These are phyloP conservation scores for Eleutherodactylus coqui DNA, from an alignment of 2,797 vertebrate species.

Conservation along the genomic window DNA sequence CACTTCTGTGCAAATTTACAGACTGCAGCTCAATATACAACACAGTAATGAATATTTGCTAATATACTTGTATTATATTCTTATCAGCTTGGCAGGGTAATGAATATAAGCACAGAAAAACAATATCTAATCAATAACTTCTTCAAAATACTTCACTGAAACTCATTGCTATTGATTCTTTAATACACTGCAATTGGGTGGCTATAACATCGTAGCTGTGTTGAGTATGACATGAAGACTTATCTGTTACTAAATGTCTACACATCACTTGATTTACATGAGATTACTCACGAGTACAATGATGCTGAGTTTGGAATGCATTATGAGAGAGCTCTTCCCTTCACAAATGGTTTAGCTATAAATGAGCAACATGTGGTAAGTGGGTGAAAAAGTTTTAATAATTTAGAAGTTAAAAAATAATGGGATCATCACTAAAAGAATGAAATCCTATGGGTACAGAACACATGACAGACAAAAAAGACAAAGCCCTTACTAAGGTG, in stretches of 20 bases:
- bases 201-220: not conserved
- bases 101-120: conserved; percentile 22
- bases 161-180: conserved; percentile 53
- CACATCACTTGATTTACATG: conserved; percentile 22
- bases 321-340: not conserved
- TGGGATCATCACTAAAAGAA: not conserved
- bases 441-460: not conserved
- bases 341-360: not conserved
- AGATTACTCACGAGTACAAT: conserved; percentile 11
- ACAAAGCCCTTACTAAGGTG: not conserved
- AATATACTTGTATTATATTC: conserved; percentile 15
- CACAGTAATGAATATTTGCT: conserved; percentile 18
- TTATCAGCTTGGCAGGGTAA: conserved; percentile 23
- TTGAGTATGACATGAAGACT: not conserved
- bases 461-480: not conserved
- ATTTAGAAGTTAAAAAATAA: not conserved
- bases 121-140: conserved; percentile 42
- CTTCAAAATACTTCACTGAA: conserved; percentile 31
- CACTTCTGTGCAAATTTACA: not conserved
- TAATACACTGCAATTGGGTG: conserved; percentile 29
- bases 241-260: conserved; percentile 5
- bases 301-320: not conserved
- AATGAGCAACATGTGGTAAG: not conserved
- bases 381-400: not conserved
- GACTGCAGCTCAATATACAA: not conserved